A percentile compares a stretch with the other conserved stretches of the same genome.
phyloP scores from a whole-genome alignment of 2,888 invertebrate genomes.

The Malacosoma neustria region DNA sequence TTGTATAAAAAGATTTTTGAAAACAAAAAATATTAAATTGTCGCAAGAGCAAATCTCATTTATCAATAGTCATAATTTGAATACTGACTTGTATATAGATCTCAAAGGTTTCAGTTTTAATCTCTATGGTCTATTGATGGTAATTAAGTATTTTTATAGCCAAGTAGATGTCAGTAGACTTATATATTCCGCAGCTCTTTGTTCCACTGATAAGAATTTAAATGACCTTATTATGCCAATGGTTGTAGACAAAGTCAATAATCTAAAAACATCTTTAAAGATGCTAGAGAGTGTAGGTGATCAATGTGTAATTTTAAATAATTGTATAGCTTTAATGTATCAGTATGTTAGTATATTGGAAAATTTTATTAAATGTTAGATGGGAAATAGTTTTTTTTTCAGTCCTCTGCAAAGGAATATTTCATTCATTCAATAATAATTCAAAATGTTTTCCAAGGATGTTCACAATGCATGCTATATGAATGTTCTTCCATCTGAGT shows the following conservation, averaged over 20 bases:
- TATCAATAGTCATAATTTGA: constrained; percentile 76
- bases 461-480: too few relatives aligned
- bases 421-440: too few relatives aligned
- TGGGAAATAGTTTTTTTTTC: constrained; percentile 4
- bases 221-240: constrained; percentile 53
- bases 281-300: constrained; percentile 33
- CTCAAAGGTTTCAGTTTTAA: constrained; percentile 79
- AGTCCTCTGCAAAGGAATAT: background rate
- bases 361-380: constrained; percentile 69
- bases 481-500: too few relatives aligned
- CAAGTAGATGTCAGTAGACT: constrained; percentile 52
- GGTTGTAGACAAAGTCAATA: constrained; percentile 37
- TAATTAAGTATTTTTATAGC: constrained; percentile 59
- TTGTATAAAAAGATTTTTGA: constrained; percentile 62
- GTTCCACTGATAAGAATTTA: constrained; percentile 47
- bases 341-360: constrained; percentile 63
- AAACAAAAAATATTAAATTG: constrained; percentile 37
- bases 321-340: constrained; percentile 61
- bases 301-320: constrained; percentile 47
- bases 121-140: constrained; percentile 68
- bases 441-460: too few relatives aligned
- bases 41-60: constrained; percentile 77
- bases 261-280: constrained; percentile 37
- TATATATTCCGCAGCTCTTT: constrained; percentile 59
- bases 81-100: constrained; percentile 78